Base-by-base conservation (phyloP, 2,797 vertebrate species). In the Sebastes kiyomatsui region DNA sequence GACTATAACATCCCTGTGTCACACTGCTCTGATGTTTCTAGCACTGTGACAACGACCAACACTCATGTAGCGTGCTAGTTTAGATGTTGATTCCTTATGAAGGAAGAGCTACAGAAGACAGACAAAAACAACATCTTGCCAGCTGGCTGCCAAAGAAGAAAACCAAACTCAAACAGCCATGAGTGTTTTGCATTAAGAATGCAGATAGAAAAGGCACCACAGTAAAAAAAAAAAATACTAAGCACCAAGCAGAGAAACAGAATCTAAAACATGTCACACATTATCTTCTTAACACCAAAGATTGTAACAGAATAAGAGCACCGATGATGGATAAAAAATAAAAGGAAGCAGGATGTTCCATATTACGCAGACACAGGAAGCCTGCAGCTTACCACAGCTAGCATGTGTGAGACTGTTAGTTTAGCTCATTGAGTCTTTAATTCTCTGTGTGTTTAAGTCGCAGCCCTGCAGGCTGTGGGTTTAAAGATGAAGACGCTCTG, bases 361-460 rank as follows among this genome's bases (percentile, higher is more conserved):
- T n/a, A n/a, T 52, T n/a, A 52, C 18, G 0, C 60, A n/a, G 20
- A 60, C 70, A 38, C 67, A 52, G 16, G 18, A 35, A 28, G 49
- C 66, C 58, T 61, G 1, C 38, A 67, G 8, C 75, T 59, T 10
- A 22, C 3, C 25, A 54, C 55, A 28, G 25, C 25, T 7, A 72
- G 49, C 64, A 2, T 56, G 58, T 18, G 61, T 61, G 25, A 38
- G 66, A 27, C 49, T 82, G 76, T 82, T 80, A 54, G 75, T 85
- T 82, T 79, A 79, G 69, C 67, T 82, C 42, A 84, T 25, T 28
- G 68, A 83, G 52, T 70, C 70, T 83, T 75, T 81, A 83, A 81
- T 76, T 79, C 74, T 79, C 18, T 87, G 80, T 87, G 79, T 83
- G 65, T 85, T 90, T 75, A 79, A 86, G 62, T 76, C 0, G 2